Base-by-base conservation (phyloP, 2,888 invertebrate genomes). In the Stomorhina lunata region DNA sequence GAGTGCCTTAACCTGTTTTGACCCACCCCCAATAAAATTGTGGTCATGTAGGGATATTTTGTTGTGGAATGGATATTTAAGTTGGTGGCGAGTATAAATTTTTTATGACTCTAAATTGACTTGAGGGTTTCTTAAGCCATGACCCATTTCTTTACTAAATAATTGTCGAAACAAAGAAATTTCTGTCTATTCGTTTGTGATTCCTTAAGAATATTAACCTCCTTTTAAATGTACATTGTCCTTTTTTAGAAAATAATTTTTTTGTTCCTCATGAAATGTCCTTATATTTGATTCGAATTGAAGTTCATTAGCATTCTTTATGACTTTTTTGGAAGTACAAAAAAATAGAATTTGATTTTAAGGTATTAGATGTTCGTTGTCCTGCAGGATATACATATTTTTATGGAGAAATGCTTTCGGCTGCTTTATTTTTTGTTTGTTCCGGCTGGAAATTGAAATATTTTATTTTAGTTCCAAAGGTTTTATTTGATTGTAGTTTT, bases 221-320 rank as follows among this genome's bases (percentile, higher is more conserved):
- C 22, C 32, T 65, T 32, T 55, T n/a, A n/a, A 57, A 34, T 34
- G 55, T 57, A 45, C 75, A 75, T 43, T 65, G 43, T 65, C 65
- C 75, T 76, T 68, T 48, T 48, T 43, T n/a, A n/a, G 3, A n/a
- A 4, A 45, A 55, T 32, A 15, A 9, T 3, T 5, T 4, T 20
- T 17, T 5, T 27, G 3, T 20, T 25, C 4, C 7, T 6, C n/a
- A n/a, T n/a, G n/a, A n/a, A n/a, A n/a, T 22, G 29, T 17, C 34
- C 10, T 57, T 10, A 17, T n/a, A 0, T 20, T 29, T 40, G 15
- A 32, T 22, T 48, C 20, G 12, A 25, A 17, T 3, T 20, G 10
- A 65, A 69, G 69, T 61, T 77, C 43, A 77, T 43, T 77, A 77
- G 61, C 43, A 69, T 69, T 61, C 29, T 27, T 43, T 12, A n/a